phyloP scores from a whole-genome alignment of 2,888 invertebrate species.

The Drosophila nigritarsus region DNA sequence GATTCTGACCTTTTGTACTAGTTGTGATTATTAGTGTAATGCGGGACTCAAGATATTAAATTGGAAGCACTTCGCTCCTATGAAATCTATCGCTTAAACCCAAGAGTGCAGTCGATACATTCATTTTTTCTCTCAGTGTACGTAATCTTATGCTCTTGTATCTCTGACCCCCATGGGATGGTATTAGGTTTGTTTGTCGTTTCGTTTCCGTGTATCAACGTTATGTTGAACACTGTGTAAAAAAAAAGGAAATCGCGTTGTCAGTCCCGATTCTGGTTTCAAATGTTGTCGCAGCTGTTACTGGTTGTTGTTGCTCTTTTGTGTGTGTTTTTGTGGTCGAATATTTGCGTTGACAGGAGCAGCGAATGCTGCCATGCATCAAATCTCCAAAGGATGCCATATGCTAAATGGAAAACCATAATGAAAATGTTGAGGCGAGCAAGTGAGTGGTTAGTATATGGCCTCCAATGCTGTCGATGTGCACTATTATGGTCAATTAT shows the following conservation, averaged over 20 bases:
- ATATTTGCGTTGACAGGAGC: conserved; percentile 55
- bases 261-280: conserved; percentile 32
- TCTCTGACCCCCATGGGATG: conserved; percentile 44
- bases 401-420: conserved; percentile 35
- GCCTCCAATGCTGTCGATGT: neutral
- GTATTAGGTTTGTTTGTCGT: conserved; percentile 23
- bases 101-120: neutral
- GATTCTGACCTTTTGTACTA: neutral
- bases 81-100: neutral
- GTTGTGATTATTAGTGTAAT: neutral
- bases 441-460: conserved; percentile 1
- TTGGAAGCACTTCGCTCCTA: neutral
- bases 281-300: conserved; percentile 59
- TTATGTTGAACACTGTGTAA: conserved; percentile 22
- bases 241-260: conserved; percentile 12
- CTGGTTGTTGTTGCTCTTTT: conserved; percentile 25
- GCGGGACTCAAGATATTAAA: neutral
- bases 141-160: conserved; percentile 31
- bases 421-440: conserved; percentile 42
- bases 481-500: conserved; percentile 12
- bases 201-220: conserved; percentile 8
- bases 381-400: conserved; percentile 45
- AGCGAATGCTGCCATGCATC: conserved; percentile 32
- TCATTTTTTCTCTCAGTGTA: neutral
- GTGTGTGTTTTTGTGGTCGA: conserved; percentile 55